Conservation (phyloP, 2,888 invertebrate species). For the Thyatira batis region DNA sequence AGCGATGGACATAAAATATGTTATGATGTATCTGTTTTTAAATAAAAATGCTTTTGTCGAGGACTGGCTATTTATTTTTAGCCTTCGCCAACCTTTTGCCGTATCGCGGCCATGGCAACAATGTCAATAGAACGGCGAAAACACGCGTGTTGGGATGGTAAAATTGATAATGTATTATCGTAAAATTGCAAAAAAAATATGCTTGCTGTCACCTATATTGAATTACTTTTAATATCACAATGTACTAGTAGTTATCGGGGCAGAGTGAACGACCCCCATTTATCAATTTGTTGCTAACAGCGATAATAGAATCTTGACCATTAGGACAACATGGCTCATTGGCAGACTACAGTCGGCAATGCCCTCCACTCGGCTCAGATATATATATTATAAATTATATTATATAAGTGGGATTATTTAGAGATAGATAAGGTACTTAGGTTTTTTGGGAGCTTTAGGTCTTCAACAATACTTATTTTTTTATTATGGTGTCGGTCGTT, state of each 20-base stretch:
- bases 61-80: neutral
- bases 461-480: no score
- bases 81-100: constrained; percentile 3
- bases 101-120: constrained; percentile 36
- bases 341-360: neutral
- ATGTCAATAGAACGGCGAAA: constrained; percentile 25
- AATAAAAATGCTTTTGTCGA: neutral
- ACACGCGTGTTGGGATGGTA: constrained; percentile 22
- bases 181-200: constrained; percentile 37
- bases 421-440: neutral
- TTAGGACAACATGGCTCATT: constrained; percentile 20
- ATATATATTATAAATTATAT: neutral
- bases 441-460: no score
- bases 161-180: constrained; percentile 26
- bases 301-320: constrained; percentile 26
- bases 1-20: neutral
- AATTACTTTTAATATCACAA: constrained; percentile 38
- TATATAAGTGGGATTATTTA: no score
- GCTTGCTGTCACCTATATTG: constrained; percentile 32
- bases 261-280: constrained; percentile 38
- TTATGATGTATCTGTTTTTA: neutral
- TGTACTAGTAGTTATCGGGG: constrained; percentile 26
- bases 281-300: constrained; percentile 46
- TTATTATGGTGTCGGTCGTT: no score
- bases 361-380: neutral